Evolutionary conservation across 2,888 invertebrate species (phyloP), one percentile per base, ranked within the genome.

Genomic region (Oxycera nigricornis): DNA sequence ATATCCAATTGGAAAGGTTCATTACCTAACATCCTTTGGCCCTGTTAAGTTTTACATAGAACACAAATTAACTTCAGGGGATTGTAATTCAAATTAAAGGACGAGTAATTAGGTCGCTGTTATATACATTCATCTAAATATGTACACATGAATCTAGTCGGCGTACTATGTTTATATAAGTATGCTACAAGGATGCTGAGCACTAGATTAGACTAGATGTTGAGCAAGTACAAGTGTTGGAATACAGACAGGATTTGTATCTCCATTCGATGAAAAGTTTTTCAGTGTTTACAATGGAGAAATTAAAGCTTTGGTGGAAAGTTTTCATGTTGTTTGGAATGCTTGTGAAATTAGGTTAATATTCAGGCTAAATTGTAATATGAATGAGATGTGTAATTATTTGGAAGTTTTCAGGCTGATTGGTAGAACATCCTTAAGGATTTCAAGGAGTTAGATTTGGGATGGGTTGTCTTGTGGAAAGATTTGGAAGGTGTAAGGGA

Each of bases 11-110:
- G n/a, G n/a, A n/a, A n/a, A n/a, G n/a, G n/a, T n/a, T n/a, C n/a
- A n/a, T n/a, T n/a, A n/a, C n/a, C n/a, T n/a, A 14, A 28, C 59
- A 28, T 22, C 59, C 59, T 55, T 24, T 55, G 11, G 35, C 17
- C 41, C 65, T 41, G 41, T 65, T 41, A 41, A 65, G 65, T 65
- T 65, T n/a, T 65, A 65, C 41, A 65, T 46, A 30, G 68, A 68
- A 68, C n/a, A 68, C 68, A 68, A 68, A 68, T 50, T 68, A 68
- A 68, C 68, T 50, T 46, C 50, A 50, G 50, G 65, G 65, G 68
- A n/a, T 30, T 50, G 50, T 68, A 68, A 68, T 68, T 68, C 50
- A 68, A 68, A 68, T 68, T 68, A 50, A 50, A 50, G 50, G 68
- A 50, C 26, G 68, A 68, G 68, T 68, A 68, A 68, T 68, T 68